phyloP scores from a whole-genome alignment of 2,888 invertebrate species.

The Lamproptera curius region DNA sequence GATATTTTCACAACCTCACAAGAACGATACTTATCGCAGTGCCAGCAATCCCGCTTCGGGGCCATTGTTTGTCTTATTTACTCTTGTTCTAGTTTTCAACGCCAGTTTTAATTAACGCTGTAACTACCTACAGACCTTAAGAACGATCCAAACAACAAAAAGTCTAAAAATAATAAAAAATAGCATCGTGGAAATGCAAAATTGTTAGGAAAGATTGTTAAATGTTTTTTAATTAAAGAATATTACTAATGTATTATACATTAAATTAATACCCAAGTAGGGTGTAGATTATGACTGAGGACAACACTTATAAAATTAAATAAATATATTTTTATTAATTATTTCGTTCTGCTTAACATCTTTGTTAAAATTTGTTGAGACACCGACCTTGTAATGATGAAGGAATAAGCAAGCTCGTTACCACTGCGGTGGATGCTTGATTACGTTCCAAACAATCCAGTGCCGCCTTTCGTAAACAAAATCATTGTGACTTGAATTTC shows the following conservation, averaged over 20 bases:
- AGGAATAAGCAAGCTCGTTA: constrained; percentile 22
- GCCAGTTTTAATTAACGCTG: constrained; percentile 20
- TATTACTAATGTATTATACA: no score
- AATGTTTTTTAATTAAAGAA: no score
- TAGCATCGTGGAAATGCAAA: not conserved
- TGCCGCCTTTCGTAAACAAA: constrained; percentile 15
- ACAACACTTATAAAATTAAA: no score
- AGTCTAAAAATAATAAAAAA: constrained; percentile 3
- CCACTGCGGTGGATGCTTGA: constrained; percentile 17
- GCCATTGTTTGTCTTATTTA: constrained; percentile 22
- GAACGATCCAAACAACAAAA: constrained; percentile 7
- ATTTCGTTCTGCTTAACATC: no score
- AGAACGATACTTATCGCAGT: constrained; percentile 20
- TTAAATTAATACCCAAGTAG: no score
- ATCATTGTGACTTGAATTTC: constrained; percentile 17
- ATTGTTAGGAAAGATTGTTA: not conserved
- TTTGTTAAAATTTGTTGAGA: no score
- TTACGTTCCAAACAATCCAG: constrained; percentile 19
- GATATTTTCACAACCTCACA: constrained; percentile 18
- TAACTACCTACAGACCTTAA: constrained; percentile 16
- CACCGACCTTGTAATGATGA: constrained; percentile 8
- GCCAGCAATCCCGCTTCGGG: constrained; percentile 19
- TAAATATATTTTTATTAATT: no score
- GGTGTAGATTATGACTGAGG: no score
- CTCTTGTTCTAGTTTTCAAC: constrained; percentile 21